Evolutionary conservation across 2,113 vertebrate genomes (phyloP).

Genomic region (Anolis carolinensis): DNA sequence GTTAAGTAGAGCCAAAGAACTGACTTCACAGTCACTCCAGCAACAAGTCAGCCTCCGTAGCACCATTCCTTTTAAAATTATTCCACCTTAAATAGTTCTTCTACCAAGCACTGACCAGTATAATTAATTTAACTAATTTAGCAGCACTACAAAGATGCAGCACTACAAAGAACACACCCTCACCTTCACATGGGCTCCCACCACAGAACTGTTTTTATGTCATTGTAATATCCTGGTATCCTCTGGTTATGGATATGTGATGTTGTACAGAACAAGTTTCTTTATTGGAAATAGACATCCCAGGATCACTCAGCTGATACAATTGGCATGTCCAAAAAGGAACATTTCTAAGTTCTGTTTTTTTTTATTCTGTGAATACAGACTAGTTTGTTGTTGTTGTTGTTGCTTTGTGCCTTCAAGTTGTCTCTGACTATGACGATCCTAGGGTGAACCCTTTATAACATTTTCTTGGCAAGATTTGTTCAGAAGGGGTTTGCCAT

Average conservation of each 20-base stretch:
- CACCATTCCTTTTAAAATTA: neutral
- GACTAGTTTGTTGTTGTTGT: no score
- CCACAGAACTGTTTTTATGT: no score
- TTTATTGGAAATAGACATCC: no score
- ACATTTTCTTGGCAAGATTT: no score
- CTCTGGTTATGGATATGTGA: neutral
- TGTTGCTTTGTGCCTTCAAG: no score
- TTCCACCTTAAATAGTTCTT: neutral
- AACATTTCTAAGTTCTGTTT: no score
- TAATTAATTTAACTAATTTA: slow-evolving; percentile 4
- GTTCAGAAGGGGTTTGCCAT: no score
- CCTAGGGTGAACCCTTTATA: no score
- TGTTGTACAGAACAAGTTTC: neutral
- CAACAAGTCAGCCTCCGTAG: neutral
- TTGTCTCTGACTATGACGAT: no score
- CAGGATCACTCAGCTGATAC: no score
- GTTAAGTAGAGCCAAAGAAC: slow-evolving; percentile 2
- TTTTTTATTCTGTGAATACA: neutral
- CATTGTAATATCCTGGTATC: neutral
- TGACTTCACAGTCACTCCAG: slow-evolving; percentile 14
- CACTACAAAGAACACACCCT: no score
- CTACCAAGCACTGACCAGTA: neutral
- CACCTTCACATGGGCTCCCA: neutral
- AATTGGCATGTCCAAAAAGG: no score
- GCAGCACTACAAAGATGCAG: neutral